Evolutionary conservation across 2,113 vertebrate species (phyloP), one percentile per base, ranked within the genome.

Genomic region (Hepsetus odoe): DNA sequence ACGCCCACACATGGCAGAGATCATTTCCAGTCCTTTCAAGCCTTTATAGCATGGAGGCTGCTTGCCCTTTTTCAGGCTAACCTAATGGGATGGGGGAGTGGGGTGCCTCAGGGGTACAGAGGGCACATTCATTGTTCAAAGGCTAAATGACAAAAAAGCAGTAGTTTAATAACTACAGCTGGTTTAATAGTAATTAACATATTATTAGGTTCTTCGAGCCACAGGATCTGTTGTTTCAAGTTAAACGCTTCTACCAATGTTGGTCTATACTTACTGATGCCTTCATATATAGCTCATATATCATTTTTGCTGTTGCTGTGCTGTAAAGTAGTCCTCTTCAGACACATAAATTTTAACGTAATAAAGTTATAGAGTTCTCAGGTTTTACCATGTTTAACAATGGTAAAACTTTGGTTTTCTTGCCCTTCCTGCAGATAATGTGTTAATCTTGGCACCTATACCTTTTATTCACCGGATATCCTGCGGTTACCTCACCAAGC

Each of bases 1-100:
- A 32, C 65, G 7, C 74, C 62, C 49, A 76, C 71, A 11, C 26
- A 22, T 16, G 14, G 16, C 42, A 51, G 30, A 76, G 55, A 65
- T 70, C 22, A 13, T 75, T 82, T 79, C 80, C 76, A 75, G 42
- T 65, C 32, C 35, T 66, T 26, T 53, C 3, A 66, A 35, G n/a
- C 49, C 24, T 66, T 76, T 51, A 35, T 49, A 4, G 28, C 33
- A 64, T 32, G 58, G 56, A 18, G 38, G 30, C 38, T 38, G 8
- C 22, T 33, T 51, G 5, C 18, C 55, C 32, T 30, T 51, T 16
- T 32, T 16, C 28, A 32, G 1, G 2, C 28, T 32, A 51, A 20
- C 20, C 40, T 53, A 24, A 24, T 33, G 8, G 18, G 49, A 14
- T 10, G 20, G 33, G 35, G 18, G 22, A 30, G 13, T 49, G 32